Evolutionary conservation across 2,797 vertebrate genomes (phyloP).

Genomic region (Malurus leucopterus): DNA sequence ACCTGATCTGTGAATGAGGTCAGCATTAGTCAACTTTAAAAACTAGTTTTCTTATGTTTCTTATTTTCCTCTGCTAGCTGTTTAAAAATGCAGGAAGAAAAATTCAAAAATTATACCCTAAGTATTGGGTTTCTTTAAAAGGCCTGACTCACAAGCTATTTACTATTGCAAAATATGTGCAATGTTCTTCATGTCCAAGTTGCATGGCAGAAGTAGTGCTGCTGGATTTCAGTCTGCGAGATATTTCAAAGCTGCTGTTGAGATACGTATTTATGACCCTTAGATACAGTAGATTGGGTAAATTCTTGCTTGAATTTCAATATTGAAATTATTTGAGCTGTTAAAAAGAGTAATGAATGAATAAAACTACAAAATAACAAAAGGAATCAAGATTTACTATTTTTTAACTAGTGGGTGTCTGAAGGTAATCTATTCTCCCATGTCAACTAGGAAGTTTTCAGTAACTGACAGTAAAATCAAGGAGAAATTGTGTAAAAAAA

Average conservation of each 20-base stretch:
- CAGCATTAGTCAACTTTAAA: neutral
- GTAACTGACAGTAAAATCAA: neutral
- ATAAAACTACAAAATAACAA: neutral
- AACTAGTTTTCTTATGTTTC: neutral
- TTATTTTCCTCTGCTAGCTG: neutral
- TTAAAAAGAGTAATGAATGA: neutral
- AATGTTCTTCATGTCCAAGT: neutral
- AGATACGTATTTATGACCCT: neutral
- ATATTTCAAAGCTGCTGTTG: neutral
- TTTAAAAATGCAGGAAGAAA: neutral
- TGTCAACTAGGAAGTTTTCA: neutral
- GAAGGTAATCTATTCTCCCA: neutral
- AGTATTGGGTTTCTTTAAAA: neutral
- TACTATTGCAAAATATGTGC: neutral
- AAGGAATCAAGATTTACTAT: neutral
- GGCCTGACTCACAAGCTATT: neutral
- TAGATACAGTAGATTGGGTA: neutral
- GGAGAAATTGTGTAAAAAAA: neutral
- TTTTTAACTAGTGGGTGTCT: neutral
- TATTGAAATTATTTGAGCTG: neutral
- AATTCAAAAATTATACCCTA: rapidly evolving
- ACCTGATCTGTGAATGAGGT: neutral
- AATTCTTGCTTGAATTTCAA: neutral
- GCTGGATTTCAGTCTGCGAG: neutral
- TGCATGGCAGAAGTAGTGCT: neutral